A percentile compares a stretch with the other conserved stretches of the same genome.
Conservation (phyloP, 2,888 invertebrate species). For the Callinectes sapidus region DNA sequence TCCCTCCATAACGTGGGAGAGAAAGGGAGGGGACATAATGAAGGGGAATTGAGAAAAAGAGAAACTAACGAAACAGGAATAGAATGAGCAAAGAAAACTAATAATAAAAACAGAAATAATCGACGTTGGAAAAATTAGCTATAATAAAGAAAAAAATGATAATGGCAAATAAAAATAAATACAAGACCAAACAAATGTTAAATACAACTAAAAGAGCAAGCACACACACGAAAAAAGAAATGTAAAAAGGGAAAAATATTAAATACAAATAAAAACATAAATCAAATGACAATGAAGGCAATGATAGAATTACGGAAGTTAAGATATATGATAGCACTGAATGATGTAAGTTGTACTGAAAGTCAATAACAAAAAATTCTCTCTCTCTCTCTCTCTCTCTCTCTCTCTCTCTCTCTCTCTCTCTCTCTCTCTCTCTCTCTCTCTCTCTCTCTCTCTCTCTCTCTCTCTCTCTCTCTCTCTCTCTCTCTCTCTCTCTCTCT, state of each 20-base stretch:
- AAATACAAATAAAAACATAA: too few relatives aligned
- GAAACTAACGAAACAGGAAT: neutral
- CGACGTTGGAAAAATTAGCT: neutral
- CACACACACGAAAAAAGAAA: too few relatives aligned
- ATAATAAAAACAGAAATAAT: neutral
- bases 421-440: too few relatives aligned
- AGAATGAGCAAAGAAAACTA: neutral
- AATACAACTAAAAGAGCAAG: neutral
- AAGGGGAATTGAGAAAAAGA: slow-evolving; percentile 29
- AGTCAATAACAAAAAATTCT: neutral
- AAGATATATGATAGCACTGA: too few relatives aligned
- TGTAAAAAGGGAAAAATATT: neutral
- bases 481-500: too few relatives aligned
- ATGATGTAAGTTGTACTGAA: too few relatives aligned
- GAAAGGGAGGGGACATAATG: slow-evolving; percentile 38
- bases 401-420: too few relatives aligned
- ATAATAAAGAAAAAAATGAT: neutral
- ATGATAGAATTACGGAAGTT: too few relatives aligned
- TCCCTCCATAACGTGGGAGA: slow-evolving; percentile 27
- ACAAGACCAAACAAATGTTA: neutral
- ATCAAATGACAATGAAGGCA: too few relatives aligned
- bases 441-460: too few relatives aligned
- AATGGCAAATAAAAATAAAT: neutral
- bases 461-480: too few relatives aligned
- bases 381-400: too few relatives aligned